phyloP scores from a whole-genome alignment of 2,888 invertebrate species.

The Nephrocerus scutellatus region DNA sequence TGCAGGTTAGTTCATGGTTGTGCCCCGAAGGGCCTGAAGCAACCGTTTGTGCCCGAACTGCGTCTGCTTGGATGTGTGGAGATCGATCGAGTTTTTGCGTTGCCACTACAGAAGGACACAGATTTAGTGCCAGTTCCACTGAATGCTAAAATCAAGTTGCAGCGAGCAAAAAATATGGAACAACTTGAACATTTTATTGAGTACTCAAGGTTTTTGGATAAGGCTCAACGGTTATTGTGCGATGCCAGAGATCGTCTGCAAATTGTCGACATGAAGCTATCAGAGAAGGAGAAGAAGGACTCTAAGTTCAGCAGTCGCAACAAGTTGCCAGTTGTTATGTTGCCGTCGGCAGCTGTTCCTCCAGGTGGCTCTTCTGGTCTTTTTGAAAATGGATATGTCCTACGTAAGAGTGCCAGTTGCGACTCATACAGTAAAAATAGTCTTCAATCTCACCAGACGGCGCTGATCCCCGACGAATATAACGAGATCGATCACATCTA shows the following conservation, averaged over 20 bases:
- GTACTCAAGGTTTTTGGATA: slow-evolving; percentile 70
- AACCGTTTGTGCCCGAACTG: slow-evolving; percentile 77
- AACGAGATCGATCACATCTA: slow-evolving; percentile 96
- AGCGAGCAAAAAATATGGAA: slow-evolving; percentile 75
- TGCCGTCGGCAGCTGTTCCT: slow-evolving; percentile 39
- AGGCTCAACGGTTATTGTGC: slow-evolving; percentile 64
- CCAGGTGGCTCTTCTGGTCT: slow-evolving; percentile 16
- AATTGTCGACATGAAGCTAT: slow-evolving; percentile 71
- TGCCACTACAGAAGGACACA: slow-evolving; percentile 74
- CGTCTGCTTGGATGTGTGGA: slow-evolving; percentile 77
- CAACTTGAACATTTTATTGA: slow-evolving; percentile 67
- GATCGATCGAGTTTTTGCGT: slow-evolving; percentile 72
- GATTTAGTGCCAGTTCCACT: slow-evolving; percentile 77
- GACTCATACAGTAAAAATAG: slow-evolving; percentile 53
- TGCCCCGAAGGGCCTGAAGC: slow-evolving; percentile 75
- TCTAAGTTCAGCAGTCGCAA: slow-evolving; percentile 44
- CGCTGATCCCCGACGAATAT: slow-evolving; percentile 72
- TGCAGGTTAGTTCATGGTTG: slow-evolving; percentile 74
- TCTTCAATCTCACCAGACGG: slow-evolving; percentile 45
- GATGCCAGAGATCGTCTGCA: slow-evolving; percentile 72
- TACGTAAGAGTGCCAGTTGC: slow-evolving; percentile 70
- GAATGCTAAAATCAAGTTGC: slow-evolving; percentile 77
- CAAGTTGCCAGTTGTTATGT: slow-evolving; percentile 44
- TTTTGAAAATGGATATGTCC: slow-evolving; percentile 58
- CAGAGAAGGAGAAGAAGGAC: slow-evolving; percentile 54